phyloP scores from a whole-genome alignment of 2,888 invertebrate species.

The Tillus elongatus region DNA sequence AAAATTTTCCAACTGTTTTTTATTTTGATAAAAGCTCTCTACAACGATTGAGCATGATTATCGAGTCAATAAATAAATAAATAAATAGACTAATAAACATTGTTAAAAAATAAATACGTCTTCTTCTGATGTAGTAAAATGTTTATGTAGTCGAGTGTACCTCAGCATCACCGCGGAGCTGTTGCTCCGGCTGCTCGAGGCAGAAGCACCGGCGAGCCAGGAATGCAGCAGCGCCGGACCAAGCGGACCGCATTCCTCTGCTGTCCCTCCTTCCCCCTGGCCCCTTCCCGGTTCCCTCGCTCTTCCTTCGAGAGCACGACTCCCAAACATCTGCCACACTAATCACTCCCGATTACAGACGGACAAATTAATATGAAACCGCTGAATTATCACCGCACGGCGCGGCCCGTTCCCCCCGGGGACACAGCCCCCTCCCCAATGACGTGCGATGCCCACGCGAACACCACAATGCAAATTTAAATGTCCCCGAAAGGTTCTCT shows the following conservation, averaged over 20 bases:
- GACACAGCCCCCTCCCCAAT: too few relatives aligned
- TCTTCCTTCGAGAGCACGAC: slow-evolving; percentile 9
- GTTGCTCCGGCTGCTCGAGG: too few relatives aligned
- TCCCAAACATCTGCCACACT: slow-evolving; percentile 26
- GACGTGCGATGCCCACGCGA: too few relatives aligned
- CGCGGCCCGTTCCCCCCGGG: too few relatives aligned
- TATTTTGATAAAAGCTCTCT: too few relatives aligned
- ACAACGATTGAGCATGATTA: too few relatives aligned
- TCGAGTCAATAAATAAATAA: slow-evolving; percentile 2
- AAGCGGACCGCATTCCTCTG: slow-evolving; percentile 34
- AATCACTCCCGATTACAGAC: slow-evolving; percentile 31
- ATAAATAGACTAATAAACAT: not conserved
- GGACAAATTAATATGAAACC: slow-evolving; percentile 26
- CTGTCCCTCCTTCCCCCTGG: slow-evolving; percentile 14
- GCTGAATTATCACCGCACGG: slow-evolving; percentile 10
- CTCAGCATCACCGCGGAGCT: slow-evolving; percentile 4
- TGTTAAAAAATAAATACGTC: slow-evolving; percentile 3
- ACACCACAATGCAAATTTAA: too few relatives aligned
- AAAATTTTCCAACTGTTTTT: too few relatives aligned
- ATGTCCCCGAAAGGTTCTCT: too few relatives aligned
- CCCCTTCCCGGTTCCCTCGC: slow-evolving; percentile 14
- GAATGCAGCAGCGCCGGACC: slow-evolving; percentile 40
- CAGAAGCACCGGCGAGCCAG: slow-evolving; percentile 13
- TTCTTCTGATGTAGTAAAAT: not conserved
- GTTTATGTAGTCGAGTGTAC: too few relatives aligned